Conservation (phyloP, 2,797 vertebrate genomes). For the Xenopus petersii region DNA sequence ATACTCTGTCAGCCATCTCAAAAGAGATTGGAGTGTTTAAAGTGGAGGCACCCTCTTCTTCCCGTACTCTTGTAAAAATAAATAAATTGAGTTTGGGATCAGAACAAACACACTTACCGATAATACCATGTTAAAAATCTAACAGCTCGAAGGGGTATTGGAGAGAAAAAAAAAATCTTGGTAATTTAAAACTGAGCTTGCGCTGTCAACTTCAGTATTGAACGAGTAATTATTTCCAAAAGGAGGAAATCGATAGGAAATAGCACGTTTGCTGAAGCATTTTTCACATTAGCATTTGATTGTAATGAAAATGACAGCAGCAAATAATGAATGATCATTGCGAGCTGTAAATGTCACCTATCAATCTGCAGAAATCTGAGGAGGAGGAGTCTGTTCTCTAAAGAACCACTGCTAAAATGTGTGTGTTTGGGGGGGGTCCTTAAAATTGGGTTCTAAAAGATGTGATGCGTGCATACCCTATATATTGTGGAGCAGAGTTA, state of each 20-base stretch:
- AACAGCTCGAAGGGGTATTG: slow-evolving; percentile 2
- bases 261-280: slow-evolving; percentile 55
- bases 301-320: slow-evolving; percentile 59
- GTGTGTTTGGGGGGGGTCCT: background rate
- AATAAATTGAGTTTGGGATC: slow-evolving; percentile 15
- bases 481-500: too few relatives aligned
- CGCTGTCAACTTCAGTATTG: slow-evolving; percentile 44
- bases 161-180: slow-evolving; percentile 36
- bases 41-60: slow-evolving; percentile 61
- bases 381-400: slow-evolving; percentile 10
- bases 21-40: slow-evolving; percentile 72
- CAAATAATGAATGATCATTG: slow-evolving; percentile 63
- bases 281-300: slow-evolving; percentile 69
- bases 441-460: too few relatives aligned
- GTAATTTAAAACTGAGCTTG: slow-evolving; percentile 25
- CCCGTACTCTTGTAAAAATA: slow-evolving; percentile 27
- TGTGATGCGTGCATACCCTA: too few relatives aligned
- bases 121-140: background rate
- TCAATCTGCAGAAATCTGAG: slow-evolving; percentile 28
- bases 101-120: slow-evolving; percentile 5
- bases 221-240: slow-evolving; percentile 60
- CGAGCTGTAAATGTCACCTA: slow-evolving; percentile 60
- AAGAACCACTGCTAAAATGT: background rate
- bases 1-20: slow-evolving; percentile 77
- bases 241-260: slow-evolving; percentile 61